These are phyloP conservation scores for Ornithoptera priamus DNA, from an alignment of 2,888 invertebrate genomes.

Conservation along the genomic window DNA sequence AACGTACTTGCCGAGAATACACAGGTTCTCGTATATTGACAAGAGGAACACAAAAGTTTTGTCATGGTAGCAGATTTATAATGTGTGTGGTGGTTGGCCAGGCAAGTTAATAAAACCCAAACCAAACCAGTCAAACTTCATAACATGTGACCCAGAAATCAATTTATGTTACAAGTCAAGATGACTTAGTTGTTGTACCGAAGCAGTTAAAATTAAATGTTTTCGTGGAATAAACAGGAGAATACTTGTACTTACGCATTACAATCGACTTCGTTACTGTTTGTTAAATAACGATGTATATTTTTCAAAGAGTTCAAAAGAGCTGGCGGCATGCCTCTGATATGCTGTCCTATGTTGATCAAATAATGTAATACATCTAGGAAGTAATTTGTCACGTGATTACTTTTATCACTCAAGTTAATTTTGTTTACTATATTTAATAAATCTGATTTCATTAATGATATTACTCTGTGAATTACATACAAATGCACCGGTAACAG, in stretches of 20 bases:
- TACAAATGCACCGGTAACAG: constrained; percentile 81
- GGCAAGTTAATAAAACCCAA: no score
- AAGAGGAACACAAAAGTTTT: no score
- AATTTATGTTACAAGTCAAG: no score
- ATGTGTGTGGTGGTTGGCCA: no score
- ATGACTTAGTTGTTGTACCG: no score
- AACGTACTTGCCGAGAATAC: no score
- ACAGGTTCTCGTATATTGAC: no score
- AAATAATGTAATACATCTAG: constrained; percentile 34
- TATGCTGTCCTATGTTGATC: constrained; percentile 35
- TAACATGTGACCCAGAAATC: no score
- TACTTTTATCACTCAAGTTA: constrained; percentile 18
- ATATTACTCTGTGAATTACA: constrained; percentile 63
- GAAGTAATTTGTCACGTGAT: constrained; percentile 24
- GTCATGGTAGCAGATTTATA: no score
- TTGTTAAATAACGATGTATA: constrained; percentile 43
- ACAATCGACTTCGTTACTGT: constrained; percentile 34
- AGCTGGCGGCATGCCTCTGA: constrained; percentile 55
- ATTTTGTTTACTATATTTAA: constrained; percentile 33
- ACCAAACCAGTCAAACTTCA: no score
- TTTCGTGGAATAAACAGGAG: background rate
- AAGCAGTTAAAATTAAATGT: no score
- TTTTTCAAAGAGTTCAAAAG: constrained; percentile 55
- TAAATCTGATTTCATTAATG: constrained; percentile 45
- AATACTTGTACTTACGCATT: constrained; percentile 45